Evolutionary conservation across 2,113 vertebrate genomes (phyloP), one percentile per base, ranked within the genome.

Genomic region (Oryzias woworae): DNA sequence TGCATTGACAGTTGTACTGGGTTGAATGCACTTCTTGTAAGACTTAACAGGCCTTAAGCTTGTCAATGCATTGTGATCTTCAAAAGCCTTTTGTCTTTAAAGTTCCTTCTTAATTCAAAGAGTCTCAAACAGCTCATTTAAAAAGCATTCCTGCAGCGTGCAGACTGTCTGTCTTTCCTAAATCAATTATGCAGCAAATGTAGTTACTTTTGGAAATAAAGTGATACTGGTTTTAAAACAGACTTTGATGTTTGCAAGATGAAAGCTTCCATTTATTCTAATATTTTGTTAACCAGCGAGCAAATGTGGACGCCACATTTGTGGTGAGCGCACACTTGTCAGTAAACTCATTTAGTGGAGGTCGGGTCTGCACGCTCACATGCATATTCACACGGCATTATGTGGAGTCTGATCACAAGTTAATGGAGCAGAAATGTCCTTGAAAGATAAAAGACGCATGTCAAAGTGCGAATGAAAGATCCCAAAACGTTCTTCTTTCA

Each of bases 391-490:
- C 53, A 2, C 53, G 62, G 67, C 45, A 65, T 80, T 75, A 72
- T 61, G 64, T 66, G 56, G 46, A 41, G 72, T 45, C 52, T 53
- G 80, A 80, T 72, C 54, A 78, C 79, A 81, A 80, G 61, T 71
- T 64, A 62, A 83, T 73, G 67, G 73, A 71, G 75, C 75, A 75
- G 68, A 86, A 83, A 88, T 80, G 79, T 83, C 81, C 80, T 73
- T 83, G 81, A 84, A 83, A 73, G 75, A 69, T 60, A 65, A 79
- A 77, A 77, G 75, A 79, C 64, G 64, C 48, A 48, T 58, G 58
- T 70, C 73, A 84, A 83, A 75, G 76, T 65, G 48, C 48, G 73
- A 77, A 75, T 57, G 42, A 45, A 50, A 51, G 62, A 49, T 47
- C 62, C 68, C 68, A 76, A 75, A 44, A 22, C 4, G 4, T 14